Base-by-base conservation (phyloP, 2,888 invertebrate species). In the Marasmarcha lunaedactyla region DNA sequence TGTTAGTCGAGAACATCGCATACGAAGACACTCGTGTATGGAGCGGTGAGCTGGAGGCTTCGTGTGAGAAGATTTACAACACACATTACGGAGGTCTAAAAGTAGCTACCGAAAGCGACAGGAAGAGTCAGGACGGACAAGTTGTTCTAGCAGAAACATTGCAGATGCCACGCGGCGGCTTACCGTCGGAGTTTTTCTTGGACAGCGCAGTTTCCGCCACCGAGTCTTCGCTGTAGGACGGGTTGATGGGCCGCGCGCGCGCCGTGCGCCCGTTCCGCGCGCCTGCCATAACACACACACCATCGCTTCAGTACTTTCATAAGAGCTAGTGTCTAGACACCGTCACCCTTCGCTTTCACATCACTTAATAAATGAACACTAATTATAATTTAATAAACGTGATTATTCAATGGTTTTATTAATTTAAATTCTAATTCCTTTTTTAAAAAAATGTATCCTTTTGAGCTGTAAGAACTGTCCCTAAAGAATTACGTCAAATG, bases 181-280 rank as follows among this genome's bases (percentile, higher is more conserved):
- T 89, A 93, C 92, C 92, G 81, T 92, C 92, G 58, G 92, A 92
- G 85, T 89, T 91, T 86, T 88, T 90, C 85, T 92, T 92, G 73
- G 89, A 88, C 74, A 90, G 86, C 64, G 90, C 88, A 60, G 90
- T 90, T 74, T 92, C 92, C 55, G 90, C 88, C 64, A 92, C 90
- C 53, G 91, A 91, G 84, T 93, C 93, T 84, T 92, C 91, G 81
- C 90, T 91, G 81, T 89, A 89, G 73, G 90, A 89, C 52, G 90
- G 88, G 84, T 90, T 89, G 66, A 62, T 60, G 59, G 71, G 66
- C 47, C 73, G 69, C 55, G 71, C 52, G 59, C 73, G 70, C 60
- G 64, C 68, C 40, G 72, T 54, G 57, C 78, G 76, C 54, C 73
- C 71, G 62, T 58, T 61, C 61, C 63, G 63, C 64, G 72, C 73